Evolutionary conservation across 1,140 invertebrate genomes (phyloP), one percentile per base, ranked within the genome.

Genomic region (Anthonomus grandis): DNA sequence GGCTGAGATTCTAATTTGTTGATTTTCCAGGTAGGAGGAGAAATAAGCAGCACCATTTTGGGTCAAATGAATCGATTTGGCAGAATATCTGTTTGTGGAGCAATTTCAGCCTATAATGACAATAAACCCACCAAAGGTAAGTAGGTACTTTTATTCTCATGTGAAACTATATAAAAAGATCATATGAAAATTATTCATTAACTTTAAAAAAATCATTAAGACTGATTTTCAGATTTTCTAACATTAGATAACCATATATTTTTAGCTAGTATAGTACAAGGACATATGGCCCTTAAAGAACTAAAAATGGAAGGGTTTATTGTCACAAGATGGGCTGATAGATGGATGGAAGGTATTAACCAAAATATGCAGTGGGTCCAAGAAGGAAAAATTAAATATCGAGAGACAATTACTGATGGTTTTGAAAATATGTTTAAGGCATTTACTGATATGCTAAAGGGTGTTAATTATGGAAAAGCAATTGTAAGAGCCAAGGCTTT

Each of bases 401-500:
- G 76, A 63, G 85, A 87, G 69, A 83, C 83, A 45, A 60, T 83
- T 0, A 81, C 79, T 4, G 69, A 85, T 56, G 85, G 86, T 10
- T 86, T 87, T 71, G 83, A 86, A 59, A 85, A 85, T 59, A 83
- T 85, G 79, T 81, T 83, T 5, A 73, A 81, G 52, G 83, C 84
- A 22, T 80, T 87, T 61, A 72, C 80, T 23, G 79, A 78, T 19
- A 78, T 86, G 68, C 70, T 87, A 21, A 71, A 71, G 25, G 84
- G 86, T 22, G 75, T 77, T 39, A 87, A 85, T 71, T 76, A 69
- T 21, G 86, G 85, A 37, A 87, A 87, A 75, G 78, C 81, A 34
- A 68, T 86, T 52, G 79, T 86, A 12, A 64, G 62, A 60, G 59
- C 59, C 23, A 64, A 60, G 49, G 79, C 80, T 31, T 72, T 83